Percentiles rank a stretch among this genome's conserved stretches.
phyloP scores from a whole-genome alignment of 1,140 invertebrate genomes.

The Eriocheir sinensis region DNA sequence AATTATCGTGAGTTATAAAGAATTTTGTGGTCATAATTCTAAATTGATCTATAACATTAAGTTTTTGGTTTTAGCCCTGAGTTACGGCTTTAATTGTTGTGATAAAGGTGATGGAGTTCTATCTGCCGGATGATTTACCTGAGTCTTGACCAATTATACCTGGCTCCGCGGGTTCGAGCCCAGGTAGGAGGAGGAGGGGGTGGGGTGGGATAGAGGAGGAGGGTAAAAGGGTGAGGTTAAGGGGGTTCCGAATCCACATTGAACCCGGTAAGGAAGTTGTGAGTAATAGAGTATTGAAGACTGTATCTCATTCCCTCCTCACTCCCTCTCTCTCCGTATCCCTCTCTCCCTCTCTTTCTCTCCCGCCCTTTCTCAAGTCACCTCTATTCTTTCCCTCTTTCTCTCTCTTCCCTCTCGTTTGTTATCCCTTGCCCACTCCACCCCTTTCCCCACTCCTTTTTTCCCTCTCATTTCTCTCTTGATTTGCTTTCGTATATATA shows the following conservation, averaged over 20 bases:
- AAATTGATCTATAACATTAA: conserved; percentile 67
- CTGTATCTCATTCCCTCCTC: not conserved
- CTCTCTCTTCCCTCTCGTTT: not conserved
- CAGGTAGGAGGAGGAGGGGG: not conserved
- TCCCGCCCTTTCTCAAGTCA: not conserved
- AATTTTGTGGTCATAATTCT: conserved; percentile 51
- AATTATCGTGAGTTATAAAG: conserved; percentile 58
- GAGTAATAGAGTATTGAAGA: not conserved
- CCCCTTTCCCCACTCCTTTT: not conserved
- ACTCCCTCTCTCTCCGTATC: not conserved
- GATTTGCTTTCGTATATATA: too few relatives aligned
- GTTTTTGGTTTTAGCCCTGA: conserved; percentile 57
- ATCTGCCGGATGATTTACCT: conserved; percentile 51
- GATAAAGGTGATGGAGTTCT: conserved; percentile 63
- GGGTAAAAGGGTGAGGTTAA: not conserved
- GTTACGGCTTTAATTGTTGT: conserved; percentile 60
- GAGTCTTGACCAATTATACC: conserved; percentile 46
- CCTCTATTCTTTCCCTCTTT: not conserved
- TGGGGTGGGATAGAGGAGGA: not conserved
- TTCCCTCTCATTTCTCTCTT: not conserved
- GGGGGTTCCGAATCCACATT: not conserved
- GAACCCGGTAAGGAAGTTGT: conserved; percentile 21
- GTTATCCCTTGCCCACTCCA: not conserved
- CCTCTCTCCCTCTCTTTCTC: not conserved
- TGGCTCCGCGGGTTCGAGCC: not conserved